Conservation (phyloP, 2,888 invertebrate genomes). For the Coelinius sp. region DNA sequence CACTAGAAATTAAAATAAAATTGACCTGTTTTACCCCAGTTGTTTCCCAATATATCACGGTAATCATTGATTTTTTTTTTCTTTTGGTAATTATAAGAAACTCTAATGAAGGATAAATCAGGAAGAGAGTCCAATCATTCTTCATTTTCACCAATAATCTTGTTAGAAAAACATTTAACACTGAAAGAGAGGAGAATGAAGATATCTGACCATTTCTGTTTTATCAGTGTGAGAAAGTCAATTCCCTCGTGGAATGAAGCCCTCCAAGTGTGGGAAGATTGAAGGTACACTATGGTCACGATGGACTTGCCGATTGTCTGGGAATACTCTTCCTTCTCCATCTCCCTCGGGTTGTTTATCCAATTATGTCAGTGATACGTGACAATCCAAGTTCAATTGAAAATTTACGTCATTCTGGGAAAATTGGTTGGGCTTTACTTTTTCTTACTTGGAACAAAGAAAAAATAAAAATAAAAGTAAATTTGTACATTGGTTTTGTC, state of each 20-base stretch:
- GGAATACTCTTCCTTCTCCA: neutral
- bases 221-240: conserved; percentile 23
- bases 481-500: neutral
- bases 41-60: no score
- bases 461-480: neutral
- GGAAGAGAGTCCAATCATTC: conserved; percentile 33
- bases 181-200: conserved; percentile 17
- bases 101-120: conserved; percentile 7
- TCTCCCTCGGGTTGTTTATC: conserved; percentile 22
- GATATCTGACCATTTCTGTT: conserved; percentile 2
- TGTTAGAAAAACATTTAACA: conserved; percentile 43
- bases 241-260: conserved; percentile 20
- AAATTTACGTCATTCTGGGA: conserved; percentile 1
- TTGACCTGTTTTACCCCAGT: no score
- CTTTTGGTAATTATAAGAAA: neutral
- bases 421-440: conserved; percentile 1
- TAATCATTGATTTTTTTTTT: no score
- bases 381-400: conserved; percentile 23
- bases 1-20: no score
- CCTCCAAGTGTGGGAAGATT: conserved; percentile 16
- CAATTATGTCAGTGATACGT: conserved; percentile 26
- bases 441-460: neutral
- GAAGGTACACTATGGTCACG: conserved; percentile 5
- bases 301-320: conserved; percentile 22
- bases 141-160: conserved; percentile 45